Base-by-base conservation (phyloP, 2,888 invertebrate species). In the Machimus atricapillus region DNA sequence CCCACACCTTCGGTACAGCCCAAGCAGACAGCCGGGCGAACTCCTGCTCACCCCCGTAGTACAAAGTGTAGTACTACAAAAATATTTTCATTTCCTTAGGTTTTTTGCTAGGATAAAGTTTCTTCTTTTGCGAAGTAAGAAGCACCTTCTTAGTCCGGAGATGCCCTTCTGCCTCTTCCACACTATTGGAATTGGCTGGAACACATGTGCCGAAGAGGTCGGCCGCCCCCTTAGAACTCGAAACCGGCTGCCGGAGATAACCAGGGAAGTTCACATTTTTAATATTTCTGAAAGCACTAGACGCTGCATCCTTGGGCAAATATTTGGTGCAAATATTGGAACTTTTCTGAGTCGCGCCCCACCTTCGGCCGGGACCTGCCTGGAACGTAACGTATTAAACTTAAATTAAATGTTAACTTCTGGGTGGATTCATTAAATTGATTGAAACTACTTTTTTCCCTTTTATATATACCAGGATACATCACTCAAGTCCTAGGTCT, bases 271-370 rank as follows among this genome's bases (percentile, higher is more conserved):
- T 85, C 74, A 73, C 73, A 85, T 74, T 85, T 85, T 85, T 85
- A 85, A 85, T 85, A 85, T 85, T 85, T 85, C 85, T 85, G 85
- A 85, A 85, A 85, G 85, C 85, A 85, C 74, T 85, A 73, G 74
- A 74, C 74, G 85, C 85, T 85, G 85, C 85, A 85, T 85, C 85
- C 85, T 85, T 74, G 74, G 34, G 85, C 85, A 85, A 85, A 85
- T 85, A 85, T 85, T 85, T 85, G 85, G 73, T 74, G 85, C 85
- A 85, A 85, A 85, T 85, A 85, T 85, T 85, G 85, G 52, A 74
- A 85, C 74, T 85, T 85, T 74, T 85, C 46, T 12, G 74, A 85
- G 43, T 46, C 43, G 43, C 85, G 43, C 85, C 74, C 73, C 43
- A 31, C 74, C 27, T 46, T n/a, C 43, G 46, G 31, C 2, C 1